A percentile compares a stretch with the other conserved stretches of the same genome.
Evolutionary conservation across 2,113 vertebrate genomes (phyloP).

Genomic region (Phaethornis superciliosus): DNA sequence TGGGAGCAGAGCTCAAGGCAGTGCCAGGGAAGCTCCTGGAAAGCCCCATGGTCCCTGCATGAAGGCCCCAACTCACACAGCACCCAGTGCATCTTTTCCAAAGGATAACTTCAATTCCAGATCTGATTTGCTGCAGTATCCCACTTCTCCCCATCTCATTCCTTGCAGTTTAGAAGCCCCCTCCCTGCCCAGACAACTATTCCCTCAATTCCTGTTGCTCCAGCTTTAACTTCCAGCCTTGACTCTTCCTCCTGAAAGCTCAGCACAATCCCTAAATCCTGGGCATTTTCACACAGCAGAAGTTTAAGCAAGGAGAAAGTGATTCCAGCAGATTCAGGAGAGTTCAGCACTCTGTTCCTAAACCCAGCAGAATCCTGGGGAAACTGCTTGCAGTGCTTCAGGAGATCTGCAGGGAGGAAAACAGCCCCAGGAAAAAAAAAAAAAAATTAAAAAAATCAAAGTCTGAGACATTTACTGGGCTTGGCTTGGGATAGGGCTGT

Average conservation of each 20-base stretch:
- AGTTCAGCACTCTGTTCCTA: neutral
- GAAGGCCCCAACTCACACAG: neutral
- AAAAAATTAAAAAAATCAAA: neutral
- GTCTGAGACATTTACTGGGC: neutral
- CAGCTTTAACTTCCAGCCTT: neutral
- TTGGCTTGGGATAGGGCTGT: neutral
- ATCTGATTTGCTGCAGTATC: neutral
- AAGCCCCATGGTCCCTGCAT: fast-evolving
- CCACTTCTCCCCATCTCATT: neutral
- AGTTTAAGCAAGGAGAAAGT: neutral
- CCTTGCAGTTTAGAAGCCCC: neutral
- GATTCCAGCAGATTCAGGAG: neutral
- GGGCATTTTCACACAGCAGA: neutral
- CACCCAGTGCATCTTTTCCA: fast-evolving
- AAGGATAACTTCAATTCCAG: neutral
- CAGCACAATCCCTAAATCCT: neutral
- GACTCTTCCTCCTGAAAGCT: neutral
- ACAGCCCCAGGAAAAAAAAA: neutral
- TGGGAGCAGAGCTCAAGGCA: neutral
- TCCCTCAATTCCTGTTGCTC: neutral
- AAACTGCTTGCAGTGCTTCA: neutral
- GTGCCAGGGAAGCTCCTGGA: neutral
- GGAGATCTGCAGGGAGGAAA: neutral
- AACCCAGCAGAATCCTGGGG: neutral
- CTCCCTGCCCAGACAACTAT: neutral